Base-by-base conservation (phyloP, 2,113 vertebrate genomes). In the Cyphomyrus plagiostoma region DNA sequence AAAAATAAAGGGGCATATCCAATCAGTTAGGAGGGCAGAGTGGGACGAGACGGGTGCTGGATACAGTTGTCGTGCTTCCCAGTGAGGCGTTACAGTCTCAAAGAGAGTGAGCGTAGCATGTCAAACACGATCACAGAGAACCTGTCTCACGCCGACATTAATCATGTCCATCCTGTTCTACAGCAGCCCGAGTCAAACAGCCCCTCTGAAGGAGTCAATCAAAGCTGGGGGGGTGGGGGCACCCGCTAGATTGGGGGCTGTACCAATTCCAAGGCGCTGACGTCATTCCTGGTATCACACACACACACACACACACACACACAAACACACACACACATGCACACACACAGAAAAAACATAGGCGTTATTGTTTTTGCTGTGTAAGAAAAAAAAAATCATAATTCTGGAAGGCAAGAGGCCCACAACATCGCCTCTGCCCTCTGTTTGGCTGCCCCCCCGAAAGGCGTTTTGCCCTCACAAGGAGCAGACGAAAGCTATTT, bases 51-150 rank as follows among this genome's bases (percentile, higher is more conserved):
- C 80, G 46, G 82, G 90, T 53, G 13, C n/a, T 45, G 66, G 62
- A 48, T 90, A 83, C 35, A 80, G 87, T 66, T 58, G 35, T 85
- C 90, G 89, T 93, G 93, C 77, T 94, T 92, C 88, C 92, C 90
- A 92, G 92, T 90, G 89, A 80, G 74, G 74, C 87, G 86, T 83
- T 92, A 90, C 88, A 88, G 82, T 90, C 91, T 91, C 89, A 93
- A 94, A 92, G 90, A 80, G 84, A 88, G 92, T 66, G 91, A 89
- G 92, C 91, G 88, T 84, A 87, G 92, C 80, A 91, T 91, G 91
- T 94, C 91, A 94, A 94, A 93, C 92, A 92, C 91, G 89, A 93
- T 92, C 92, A 89, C 88, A 91, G 92, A 92, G 92, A 93, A 93
- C 91, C 88, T 86, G 92, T 93, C 85, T 92, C 82, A 92, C 45